A percentile compares a stretch with the other conserved stretches of the same genome.
These are phyloP conservation scores for Drosophila orena DNA, from an alignment of 1,140 invertebrate species.

Conservation along the genomic window DNA sequence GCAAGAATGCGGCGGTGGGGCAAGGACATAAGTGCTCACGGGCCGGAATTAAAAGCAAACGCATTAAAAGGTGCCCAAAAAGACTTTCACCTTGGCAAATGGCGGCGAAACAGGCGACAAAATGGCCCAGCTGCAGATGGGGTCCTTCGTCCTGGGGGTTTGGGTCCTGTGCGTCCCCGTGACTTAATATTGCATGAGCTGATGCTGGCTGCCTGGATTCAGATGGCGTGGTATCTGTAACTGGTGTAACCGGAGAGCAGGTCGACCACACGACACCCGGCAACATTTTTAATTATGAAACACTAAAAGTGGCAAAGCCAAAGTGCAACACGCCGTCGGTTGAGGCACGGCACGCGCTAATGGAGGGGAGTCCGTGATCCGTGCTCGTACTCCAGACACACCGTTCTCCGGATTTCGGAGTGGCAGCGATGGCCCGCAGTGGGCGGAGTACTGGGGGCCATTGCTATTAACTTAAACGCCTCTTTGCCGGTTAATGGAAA, in stretches of 20 bases:
- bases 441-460: slow-evolving; percentile 37
- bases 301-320: slow-evolving; percentile 84
- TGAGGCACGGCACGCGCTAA: slow-evolving; percentile 46
- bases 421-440: slow-evolving; percentile 2
- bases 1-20: slow-evolving; percentile 12
- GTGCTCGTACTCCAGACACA: neutral
- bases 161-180: slow-evolving; percentile 19
- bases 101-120: slow-evolving; percentile 43
- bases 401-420: neutral
- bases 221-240: slow-evolving; percentile 4
- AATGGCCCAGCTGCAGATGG: slow-evolving; percentile 75
- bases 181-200: slow-evolving; percentile 81
- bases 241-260: slow-evolving; percentile 37
- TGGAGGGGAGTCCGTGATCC: slow-evolving; percentile 26
- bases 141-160: slow-evolving; percentile 1
- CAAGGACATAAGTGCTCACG: slow-evolving; percentile 74
- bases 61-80: slow-evolving; percentile 82
- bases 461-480: slow-evolving; percentile 84
- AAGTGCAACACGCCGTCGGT: slow-evolving; percentile 74
- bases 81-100: slow-evolving; percentile 80
- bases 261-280: slow-evolving; percentile 57
- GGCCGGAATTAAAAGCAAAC: slow-evolving; percentile 80
- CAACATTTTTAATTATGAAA: slow-evolving; percentile 85
- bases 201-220: slow-evolving; percentile 9
- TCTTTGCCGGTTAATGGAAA: slow-evolving; percentile 83